Conservation (phyloP, 2,888 invertebrate species). For the Aproaerema taeniolella region DNA sequence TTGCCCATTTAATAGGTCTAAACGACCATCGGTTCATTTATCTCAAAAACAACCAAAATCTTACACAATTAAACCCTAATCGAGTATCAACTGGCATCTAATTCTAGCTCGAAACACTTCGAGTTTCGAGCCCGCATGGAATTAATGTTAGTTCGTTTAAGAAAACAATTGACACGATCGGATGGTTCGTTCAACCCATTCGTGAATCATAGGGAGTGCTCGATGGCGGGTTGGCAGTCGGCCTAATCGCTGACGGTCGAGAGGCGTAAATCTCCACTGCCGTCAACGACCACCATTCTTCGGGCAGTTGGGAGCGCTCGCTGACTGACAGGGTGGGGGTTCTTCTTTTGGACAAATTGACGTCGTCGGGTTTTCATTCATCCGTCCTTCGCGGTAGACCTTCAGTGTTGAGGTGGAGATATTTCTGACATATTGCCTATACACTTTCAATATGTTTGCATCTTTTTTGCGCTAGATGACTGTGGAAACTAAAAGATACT, state of each 20-base stretch:
- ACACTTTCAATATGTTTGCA: no score
- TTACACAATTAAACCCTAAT: conserved; percentile 22
- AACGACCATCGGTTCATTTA: conserved; percentile 9
- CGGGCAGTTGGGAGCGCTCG: conserved; percentile 56
- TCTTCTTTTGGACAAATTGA: conserved; percentile 59
- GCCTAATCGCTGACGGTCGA: conserved; percentile 69
- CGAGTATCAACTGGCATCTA: conserved; percentile 23
- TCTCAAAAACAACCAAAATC: conserved; percentile 20
- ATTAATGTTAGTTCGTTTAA: conserved; percentile 55
- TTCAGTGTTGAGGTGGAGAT: no score
- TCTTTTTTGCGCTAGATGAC: no score
- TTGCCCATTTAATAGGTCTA: no score
- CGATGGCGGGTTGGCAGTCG: conserved; percentile 66
- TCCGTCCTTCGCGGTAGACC: conserved; percentile 13
- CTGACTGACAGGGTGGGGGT: conserved; percentile 63
- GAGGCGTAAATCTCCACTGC: conserved; percentile 62
- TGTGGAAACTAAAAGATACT: no score
- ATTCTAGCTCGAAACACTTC: conserved; percentile 39
- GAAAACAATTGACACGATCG: conserved; percentile 69
- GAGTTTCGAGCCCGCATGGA: conserved; percentile 41
- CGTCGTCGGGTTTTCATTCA: conserved; percentile 45
- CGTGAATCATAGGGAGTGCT: conserved; percentile 58
- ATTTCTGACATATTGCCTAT: no score
- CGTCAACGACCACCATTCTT: conserved; percentile 71
- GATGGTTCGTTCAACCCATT: conserved; percentile 57